Conservation (phyloP, 2,797 vertebrate genomes). For the Adrianichthys oophorus region DNA sequence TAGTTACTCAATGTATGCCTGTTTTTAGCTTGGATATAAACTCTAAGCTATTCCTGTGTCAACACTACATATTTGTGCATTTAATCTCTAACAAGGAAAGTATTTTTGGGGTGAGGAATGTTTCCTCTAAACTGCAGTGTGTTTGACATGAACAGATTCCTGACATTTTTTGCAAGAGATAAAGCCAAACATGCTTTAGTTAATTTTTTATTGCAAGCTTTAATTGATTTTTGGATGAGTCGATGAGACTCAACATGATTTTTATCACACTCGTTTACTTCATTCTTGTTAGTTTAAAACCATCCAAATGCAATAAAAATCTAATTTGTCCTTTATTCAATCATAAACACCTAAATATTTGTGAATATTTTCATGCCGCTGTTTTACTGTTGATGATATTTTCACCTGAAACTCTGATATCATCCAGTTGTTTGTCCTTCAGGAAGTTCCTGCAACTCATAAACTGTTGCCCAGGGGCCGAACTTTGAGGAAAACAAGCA, state of each 20-base stretch:
- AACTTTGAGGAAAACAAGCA: conserved; percentile 54
- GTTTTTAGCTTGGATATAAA: conserved; percentile 65
- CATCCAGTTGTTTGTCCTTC: conserved; percentile 71
- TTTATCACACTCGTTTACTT: too few species aligned
- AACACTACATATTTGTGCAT: conserved; percentile 58
- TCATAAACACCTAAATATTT: conserved; percentile 21
- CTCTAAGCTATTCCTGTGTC: conserved; percentile 44
- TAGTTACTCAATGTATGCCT: conserved; percentile 26
- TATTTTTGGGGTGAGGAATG: conserved; percentile 52
- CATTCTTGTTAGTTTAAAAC: too few species aligned
- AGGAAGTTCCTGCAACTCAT: conserved; percentile 72
- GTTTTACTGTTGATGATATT: conserved; percentile 60
- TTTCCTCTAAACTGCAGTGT: conserved; percentile 35
- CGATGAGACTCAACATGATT: too few species aligned
- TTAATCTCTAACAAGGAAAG: conserved; percentile 50
- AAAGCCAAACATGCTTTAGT: conserved; percentile 32
- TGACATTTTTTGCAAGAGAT: conserved; percentile 53
- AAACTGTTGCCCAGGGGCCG: conserved; percentile 63
- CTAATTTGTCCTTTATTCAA: not conserved
- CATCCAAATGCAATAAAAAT: too few species aligned
- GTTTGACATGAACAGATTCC: conserved; percentile 56
- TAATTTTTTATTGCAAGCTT: conserved; percentile 24
- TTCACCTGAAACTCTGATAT: conserved; percentile 64
- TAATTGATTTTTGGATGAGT: conserved; percentile 13
- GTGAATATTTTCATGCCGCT: conserved; percentile 25